These are phyloP conservation scores for Procavia capensis DNA, from an alignment of 2,113 vertebrate species.

Conservation along the genomic window DNA sequence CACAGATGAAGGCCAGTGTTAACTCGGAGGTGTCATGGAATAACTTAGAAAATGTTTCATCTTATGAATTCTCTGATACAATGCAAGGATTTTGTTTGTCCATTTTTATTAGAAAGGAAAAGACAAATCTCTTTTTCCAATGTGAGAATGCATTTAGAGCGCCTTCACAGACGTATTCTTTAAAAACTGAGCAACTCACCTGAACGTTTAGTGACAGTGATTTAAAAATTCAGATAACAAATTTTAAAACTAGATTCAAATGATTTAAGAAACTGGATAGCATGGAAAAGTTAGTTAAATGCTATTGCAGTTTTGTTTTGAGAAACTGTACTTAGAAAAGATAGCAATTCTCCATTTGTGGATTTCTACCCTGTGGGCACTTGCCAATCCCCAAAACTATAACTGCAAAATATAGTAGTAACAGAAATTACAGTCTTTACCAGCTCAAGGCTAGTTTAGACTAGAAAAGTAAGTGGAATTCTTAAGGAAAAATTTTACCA, in stretches of 20 bases:
- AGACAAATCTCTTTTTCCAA: not conserved
- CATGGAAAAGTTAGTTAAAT: not conserved
- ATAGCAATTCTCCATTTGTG: not conserved
- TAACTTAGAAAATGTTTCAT: constrained; percentile 45
- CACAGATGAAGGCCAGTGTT: not conserved
- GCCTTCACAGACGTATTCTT: not conserved
- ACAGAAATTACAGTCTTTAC: not conserved
- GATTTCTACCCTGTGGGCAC: not conserved
- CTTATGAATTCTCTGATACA: not conserved
- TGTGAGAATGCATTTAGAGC: not conserved
- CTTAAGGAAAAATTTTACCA: not conserved
- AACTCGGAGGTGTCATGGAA: not conserved
- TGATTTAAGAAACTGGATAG: not conserved
- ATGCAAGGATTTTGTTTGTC: not conserved
- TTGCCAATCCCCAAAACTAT: not conserved
- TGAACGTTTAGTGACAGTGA: not conserved
- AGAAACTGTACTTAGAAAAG: not conserved
- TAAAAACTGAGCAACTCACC: not conserved
- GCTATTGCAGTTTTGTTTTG: not conserved
- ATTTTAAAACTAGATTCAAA: not conserved
- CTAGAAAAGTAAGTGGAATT: not conserved
- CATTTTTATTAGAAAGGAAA: not conserved
- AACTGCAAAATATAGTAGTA: not conserved
- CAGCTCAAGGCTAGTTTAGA: not conserved
- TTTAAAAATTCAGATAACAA: not conserved